phyloP scores from a whole-genome alignment of 1,140 invertebrate genomes.

The Ceratosolen solmsi region DNA sequence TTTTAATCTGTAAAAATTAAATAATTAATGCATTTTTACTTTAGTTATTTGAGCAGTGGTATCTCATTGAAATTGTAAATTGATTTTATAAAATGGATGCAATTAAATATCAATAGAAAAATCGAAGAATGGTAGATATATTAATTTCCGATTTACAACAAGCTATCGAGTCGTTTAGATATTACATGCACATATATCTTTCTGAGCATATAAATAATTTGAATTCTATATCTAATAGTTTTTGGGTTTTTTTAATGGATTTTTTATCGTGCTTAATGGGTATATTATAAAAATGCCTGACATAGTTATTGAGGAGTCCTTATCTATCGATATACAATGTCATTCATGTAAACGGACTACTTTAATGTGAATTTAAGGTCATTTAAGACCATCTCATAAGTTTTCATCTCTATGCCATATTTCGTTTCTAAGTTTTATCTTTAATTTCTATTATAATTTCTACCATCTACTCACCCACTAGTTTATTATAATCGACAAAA shows the following conservation, averaged over 20 bases:
- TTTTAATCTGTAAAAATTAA: no score
- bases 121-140: no score
- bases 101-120: no score
- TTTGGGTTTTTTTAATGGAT: constrained; percentile 52
- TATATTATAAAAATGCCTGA: not conserved
- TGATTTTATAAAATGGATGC: no score
- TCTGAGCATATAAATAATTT: constrained; percentile 68
- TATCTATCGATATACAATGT: constrained; percentile 54
- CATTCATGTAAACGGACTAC: constrained; percentile 62
- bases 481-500: not conserved
- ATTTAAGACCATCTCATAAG: constrained; percentile 4
- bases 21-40: no score
- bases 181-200: constrained; percentile 63
- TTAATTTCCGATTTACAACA: no score
- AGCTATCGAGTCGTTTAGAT: no score
- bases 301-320: constrained; percentile 58
- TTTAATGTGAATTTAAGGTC: constrained; percentile 45
- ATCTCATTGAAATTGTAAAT: no score
- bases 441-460: no score
- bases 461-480: not conserved
- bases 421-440: constrained; percentile 32
- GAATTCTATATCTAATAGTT: constrained; percentile 63
- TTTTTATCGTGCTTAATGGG: not conserved
- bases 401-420: not conserved
- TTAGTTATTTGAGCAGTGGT: no score